Evolutionary conservation across 1,140 invertebrate genomes (phyloP).

Genomic region (Zelostemma sp.): DNA sequence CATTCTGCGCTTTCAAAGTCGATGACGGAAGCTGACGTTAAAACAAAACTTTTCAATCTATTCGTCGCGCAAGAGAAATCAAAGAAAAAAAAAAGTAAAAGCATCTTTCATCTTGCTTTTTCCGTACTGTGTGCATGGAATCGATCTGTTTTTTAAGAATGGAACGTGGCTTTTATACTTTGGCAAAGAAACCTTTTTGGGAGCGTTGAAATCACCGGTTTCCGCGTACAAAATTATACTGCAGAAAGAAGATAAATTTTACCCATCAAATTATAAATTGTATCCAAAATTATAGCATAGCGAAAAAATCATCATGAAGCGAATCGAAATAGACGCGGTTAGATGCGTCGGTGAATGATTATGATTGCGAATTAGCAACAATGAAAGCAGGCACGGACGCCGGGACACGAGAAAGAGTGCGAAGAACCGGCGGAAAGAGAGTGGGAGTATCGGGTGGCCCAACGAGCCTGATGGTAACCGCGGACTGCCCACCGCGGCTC

Average conservation of each 20-base stretch:
- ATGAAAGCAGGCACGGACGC: conserved; percentile 44
- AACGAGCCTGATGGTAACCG: conserved; percentile 60
- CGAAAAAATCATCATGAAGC: neutral
- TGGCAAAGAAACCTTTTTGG: conserved; percentile 1
- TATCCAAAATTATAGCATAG: too few species aligned
- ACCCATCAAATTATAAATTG: too few species aligned
- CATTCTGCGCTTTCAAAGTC: too few species aligned
- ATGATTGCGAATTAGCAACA: conserved; percentile 50
- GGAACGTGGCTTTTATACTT: conserved; percentile 3
- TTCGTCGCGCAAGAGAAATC: neutral
- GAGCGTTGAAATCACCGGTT: conserved; percentile 15
- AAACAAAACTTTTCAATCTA: neutral
- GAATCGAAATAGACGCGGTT: conserved; percentile 11
- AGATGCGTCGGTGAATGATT: conserved; percentile 43
- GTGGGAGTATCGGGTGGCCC: conserved; percentile 62
- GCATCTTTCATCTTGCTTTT: conserved; percentile 7
- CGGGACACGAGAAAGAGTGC: conserved; percentile 39
- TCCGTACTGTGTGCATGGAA: neutral
- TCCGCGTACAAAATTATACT: neutral
- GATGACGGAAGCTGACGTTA: too few species aligned
- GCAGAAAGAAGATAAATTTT: too few species aligned
- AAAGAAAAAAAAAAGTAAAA: too few species aligned
- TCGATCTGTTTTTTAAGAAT: neutral
- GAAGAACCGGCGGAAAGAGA: conserved; percentile 28
- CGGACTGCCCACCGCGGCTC: conserved; percentile 65